Evolutionary conservation across 2,113 vertebrate species (phyloP), one percentile per base, ranked within the genome.

Genomic region (Gymnocephalus cernua): DNA sequence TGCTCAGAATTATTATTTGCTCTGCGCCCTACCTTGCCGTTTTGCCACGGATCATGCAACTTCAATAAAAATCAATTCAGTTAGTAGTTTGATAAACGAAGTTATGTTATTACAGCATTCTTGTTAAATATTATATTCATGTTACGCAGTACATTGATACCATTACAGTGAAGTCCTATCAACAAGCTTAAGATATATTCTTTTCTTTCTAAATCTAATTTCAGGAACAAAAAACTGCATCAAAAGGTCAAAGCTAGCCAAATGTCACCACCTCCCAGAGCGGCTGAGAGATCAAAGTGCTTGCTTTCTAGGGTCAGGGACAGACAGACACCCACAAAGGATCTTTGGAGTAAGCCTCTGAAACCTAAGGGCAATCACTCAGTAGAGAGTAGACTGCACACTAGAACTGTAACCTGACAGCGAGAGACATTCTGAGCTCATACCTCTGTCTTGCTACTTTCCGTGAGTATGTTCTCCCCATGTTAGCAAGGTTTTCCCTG

Each of bases 201-300:
- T 29, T 27, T 62, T 27, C 9, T n/a, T 14, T 57, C 1, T 15
- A 45, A 32, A 82, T 57, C 25, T 66, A 54, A 65, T 71, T 72
- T 77, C 25, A 69, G 23, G 73, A 68, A 70, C 14, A 73, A 78
- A 58, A 68, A 57, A 6, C n/a, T 44, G 4, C 51, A 63, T 80
- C 38, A 76, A 86, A 90, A 86, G 85, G 80, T 92, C 85, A 71
- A 57, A 38, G 72, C 74, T 19, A 19, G n/a, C 68, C 12, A 87
- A 92, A 92, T 92, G 90, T 90, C 89, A 84, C 19, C 65, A 72
- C 80, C 79, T 86, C 89, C 85, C 83, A 78, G 51, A 79, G 87
- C 6, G 68, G 23, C 74, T 41, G 47, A 53, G 48, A 83, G 88
- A 92, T 92, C 89, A 90, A 87, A 89, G 86, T 82, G 77, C 41